Evolutionary conservation across 37 sponge, comb jelly and placozoan genomes (phyloP).

Genomic region (Hormiphora californensis): DNA sequence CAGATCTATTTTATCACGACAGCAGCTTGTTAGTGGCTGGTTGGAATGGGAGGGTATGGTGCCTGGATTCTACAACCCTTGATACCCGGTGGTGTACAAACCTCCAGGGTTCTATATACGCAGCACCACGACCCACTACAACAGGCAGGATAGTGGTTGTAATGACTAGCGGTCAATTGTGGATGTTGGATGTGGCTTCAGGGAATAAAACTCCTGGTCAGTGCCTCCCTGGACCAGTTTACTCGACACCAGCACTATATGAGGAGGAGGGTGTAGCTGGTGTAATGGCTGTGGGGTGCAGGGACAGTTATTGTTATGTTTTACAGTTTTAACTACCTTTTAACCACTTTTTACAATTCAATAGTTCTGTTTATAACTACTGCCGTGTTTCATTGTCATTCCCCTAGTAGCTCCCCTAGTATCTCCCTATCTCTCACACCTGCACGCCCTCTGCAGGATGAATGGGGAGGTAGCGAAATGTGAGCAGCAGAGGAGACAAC

Average conservation of each 20-base stretch:
- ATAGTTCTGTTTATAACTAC: background rate
- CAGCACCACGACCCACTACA: no score
- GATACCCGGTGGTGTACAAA: no score
- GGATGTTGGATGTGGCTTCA: background rate
- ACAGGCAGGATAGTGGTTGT: background rate
- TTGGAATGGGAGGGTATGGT: no score
- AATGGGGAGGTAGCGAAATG: slow-evolving; percentile 35
- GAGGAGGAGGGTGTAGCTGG: background rate
- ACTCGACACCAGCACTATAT: slow-evolving; percentile 1
- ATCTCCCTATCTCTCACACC: background rate
- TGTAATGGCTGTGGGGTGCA: background rate
- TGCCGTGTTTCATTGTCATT: background rate
- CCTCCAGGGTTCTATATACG: no score
- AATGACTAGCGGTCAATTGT: background rate
- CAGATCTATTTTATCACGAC: no score
- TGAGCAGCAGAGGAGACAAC: background rate
- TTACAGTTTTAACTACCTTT: background rate
- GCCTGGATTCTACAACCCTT: no score
- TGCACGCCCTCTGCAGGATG: no score
- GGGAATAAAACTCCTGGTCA: no score
- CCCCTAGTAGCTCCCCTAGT: background rate
- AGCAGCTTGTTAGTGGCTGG: no score
- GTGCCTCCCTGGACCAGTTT: background rate
- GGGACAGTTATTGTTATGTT: slow-evolving; percentile 46
- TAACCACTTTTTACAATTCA: no score